Conservation (phyloP, 2,888 invertebrate genomes). For the Eugnorisma glareosa region DNA sequence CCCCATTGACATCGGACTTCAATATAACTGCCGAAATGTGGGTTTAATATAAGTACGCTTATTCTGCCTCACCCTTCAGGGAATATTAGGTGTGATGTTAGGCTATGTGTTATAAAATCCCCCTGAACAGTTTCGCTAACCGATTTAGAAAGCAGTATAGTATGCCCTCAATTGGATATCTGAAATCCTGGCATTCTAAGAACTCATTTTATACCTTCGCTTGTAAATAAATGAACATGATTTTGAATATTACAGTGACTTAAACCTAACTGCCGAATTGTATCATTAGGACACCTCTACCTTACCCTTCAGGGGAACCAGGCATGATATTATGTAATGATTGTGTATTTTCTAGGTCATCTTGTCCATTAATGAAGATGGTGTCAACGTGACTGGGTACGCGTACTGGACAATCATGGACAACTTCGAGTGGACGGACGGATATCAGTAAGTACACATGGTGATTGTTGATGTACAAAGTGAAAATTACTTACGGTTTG, state of each 20-base stretch:
- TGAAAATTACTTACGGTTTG: too few relatives aligned
- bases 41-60: too few relatives aligned
- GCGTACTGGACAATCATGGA: conserved; percentile 34
- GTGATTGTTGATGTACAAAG: not conserved
- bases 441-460: conserved; percentile 24
- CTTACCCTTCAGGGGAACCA: not conserved
- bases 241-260: not conserved
- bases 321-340: not conserved
- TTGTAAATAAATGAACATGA: not conserved
- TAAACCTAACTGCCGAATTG: not conserved
- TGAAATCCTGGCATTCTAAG: too few relatives aligned
- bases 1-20: too few relatives aligned
- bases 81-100: too few relatives aligned
- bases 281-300: not conserved
- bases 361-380: conserved; percentile 38
- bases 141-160: too few relatives aligned
- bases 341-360: conserved; percentile 17
- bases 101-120: too few relatives aligned
- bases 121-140: too few relatives aligned
- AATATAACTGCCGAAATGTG: too few relatives aligned
- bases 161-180: too few relatives aligned
- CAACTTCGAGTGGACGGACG: conserved; percentile 25
- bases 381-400: conserved; percentile 38
- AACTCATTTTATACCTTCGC: too few relatives aligned
- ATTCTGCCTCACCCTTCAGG: too few relatives aligned